phyloP scores from a whole-genome alignment of 1,140 invertebrate genomes.

The Ostrea edulis region DNA sequence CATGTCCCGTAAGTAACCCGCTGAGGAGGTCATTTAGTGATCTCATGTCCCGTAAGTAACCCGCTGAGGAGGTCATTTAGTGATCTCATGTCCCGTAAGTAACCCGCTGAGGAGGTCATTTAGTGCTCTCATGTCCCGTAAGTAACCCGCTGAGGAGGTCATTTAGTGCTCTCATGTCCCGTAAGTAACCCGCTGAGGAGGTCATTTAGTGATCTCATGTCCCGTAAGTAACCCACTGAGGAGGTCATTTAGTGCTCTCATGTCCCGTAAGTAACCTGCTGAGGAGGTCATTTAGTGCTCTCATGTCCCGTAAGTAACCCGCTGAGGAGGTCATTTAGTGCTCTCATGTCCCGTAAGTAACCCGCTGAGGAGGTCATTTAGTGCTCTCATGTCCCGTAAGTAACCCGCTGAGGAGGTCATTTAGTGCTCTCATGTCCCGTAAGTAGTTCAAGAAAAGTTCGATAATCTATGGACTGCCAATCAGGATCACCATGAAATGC shows the following conservation, averaged over 20 bases:
- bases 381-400: constrained; percentile 59
- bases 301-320: too few relatives aligned
- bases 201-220: constrained; percentile 56
- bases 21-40: constrained; percentile 49
- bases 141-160: constrained; percentile 41
- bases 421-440: constrained; percentile 57
- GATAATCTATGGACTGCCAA: too few relatives aligned
- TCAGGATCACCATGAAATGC: too few relatives aligned
- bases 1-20: too few relatives aligned
- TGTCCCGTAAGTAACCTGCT: constrained; percentile 59
- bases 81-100: constrained; percentile 60
- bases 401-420: constrained; percentile 45
- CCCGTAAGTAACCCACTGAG: too few relatives aligned
- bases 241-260: constrained; percentile 52
- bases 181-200: too few relatives aligned
- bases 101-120: constrained; percentile 49
- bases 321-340: constrained; percentile 46
- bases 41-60: constrained; percentile 62
- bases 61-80: constrained; percentile 47
- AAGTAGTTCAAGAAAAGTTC: neutral
- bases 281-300: constrained; percentile 49
- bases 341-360: constrained; percentile 62
- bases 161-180: constrained; percentile 59
- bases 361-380: constrained; percentile 48
- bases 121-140: constrained; percentile 58